phyloP scores from a whole-genome alignment of 2,797 vertebrate genomes.

The Neoniphon sammara region DNA sequence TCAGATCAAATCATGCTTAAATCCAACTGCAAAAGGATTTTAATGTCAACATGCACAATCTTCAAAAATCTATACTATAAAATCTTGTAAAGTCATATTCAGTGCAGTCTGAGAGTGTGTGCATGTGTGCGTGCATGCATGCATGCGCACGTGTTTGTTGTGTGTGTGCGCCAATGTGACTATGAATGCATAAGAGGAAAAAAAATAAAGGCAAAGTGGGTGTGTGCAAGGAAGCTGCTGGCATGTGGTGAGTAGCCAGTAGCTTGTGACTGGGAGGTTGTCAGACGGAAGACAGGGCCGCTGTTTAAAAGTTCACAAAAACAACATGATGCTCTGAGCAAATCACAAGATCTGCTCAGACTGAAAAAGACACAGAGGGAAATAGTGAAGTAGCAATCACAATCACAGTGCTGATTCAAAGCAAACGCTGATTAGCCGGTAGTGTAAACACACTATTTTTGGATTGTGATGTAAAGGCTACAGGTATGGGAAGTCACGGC shows the following conservation, averaged over 20 bases:
- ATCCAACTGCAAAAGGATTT: no score
- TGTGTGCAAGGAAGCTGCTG: conserved; percentile 65
- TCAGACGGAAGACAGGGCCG: conserved; percentile 71
- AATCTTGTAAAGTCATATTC: no score
- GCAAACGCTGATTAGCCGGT: conserved; percentile 35
- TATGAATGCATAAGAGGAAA: conserved; percentile 50
- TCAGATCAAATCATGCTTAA: no score
- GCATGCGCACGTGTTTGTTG: neutral
- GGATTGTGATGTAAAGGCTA: conserved; percentile 47
- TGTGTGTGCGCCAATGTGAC: conserved; percentile 54
- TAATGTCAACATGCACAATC: neutral
- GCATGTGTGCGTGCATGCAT: neutral
- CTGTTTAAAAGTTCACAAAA: conserved; percentile 83
- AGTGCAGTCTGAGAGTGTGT: neutral
- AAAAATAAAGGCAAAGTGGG: conserved; percentile 58
- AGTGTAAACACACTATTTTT: conserved; percentile 41
- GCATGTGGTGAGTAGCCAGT: conserved; percentile 77
- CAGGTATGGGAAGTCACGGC: conserved; percentile 18
- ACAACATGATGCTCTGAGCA: conserved; percentile 80
- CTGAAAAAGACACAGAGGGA: conserved; percentile 44
- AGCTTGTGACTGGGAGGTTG: conserved; percentile 83
- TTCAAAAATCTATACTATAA: no score
- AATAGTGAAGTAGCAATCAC: conserved; percentile 42
- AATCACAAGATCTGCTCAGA: conserved; percentile 83
- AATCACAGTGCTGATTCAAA: conserved; percentile 34